Conservation (phyloP, 2,113 vertebrate species). For the Mirza zaza region DNA sequence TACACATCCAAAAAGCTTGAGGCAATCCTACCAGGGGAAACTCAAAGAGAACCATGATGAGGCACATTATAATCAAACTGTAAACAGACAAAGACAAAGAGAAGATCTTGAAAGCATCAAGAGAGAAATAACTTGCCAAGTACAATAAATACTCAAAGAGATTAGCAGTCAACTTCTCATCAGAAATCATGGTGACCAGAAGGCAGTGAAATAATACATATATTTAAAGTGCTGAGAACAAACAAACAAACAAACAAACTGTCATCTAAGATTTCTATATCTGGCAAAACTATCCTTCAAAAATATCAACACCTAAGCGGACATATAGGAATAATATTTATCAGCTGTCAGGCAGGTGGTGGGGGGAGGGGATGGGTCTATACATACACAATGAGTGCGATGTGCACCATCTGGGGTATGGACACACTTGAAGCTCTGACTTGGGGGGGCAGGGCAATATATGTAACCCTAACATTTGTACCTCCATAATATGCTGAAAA, state of each 20-base stretch:
- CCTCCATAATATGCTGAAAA: no score
- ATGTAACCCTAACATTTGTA: no score
- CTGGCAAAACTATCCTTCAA: not conserved
- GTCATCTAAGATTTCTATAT: not conserved
- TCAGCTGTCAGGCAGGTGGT: no score
- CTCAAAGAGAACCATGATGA: not conserved
- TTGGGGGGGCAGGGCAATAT: no score
- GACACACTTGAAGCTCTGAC: no score
- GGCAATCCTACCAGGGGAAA: not conserved
- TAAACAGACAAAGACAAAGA: not conserved
- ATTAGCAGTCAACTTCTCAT: not conserved
- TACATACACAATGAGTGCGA: no score
- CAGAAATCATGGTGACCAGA: not conserved
- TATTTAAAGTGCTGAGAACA: not conserved
- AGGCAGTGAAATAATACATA: not conserved
- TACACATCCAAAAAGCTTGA: not conserved
- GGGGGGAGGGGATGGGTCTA: no score
- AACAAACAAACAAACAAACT: not conserved
- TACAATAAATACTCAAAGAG: not conserved
- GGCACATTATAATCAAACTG: not conserved
- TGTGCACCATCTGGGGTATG: no score
- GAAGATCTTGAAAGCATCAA: not conserved
- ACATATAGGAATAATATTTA: no score
- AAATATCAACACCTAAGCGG: not conserved
- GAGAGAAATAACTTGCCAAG: not conserved